phyloP scores from a whole-genome alignment of 2,888 invertebrate species.

The Zootermopsis nevadensis region DNA sequence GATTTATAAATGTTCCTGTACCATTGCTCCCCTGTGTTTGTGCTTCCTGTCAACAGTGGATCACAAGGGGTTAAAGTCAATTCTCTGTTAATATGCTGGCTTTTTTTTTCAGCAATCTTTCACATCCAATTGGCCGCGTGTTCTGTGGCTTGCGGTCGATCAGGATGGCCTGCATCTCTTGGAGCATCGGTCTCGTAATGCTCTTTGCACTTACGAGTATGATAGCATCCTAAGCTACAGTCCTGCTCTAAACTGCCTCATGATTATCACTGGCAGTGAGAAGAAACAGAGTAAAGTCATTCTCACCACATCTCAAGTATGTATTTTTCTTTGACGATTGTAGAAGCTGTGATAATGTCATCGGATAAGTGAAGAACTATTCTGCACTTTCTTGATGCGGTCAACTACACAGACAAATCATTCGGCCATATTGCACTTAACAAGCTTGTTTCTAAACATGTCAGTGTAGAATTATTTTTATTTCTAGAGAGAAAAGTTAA shows the following conservation, averaged over 20 bases:
- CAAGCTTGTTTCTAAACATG: no score
- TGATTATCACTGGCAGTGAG: constrained; percentile 92
- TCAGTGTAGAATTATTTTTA: no score
- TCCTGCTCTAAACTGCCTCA: constrained; percentile 90
- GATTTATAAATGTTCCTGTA: no score
- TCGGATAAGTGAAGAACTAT: no score
- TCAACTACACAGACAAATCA: no score
- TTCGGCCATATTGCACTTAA: no score
- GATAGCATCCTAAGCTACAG: constrained; percentile 89
- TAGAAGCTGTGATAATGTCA: no score
- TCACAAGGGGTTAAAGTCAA: no score
- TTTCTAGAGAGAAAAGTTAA: no score
- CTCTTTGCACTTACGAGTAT: constrained; percentile 92
- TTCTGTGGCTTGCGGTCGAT: constrained; percentile 92
- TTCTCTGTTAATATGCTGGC: neutral
- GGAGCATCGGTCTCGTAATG: constrained; percentile 87
- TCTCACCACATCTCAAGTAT: constrained; percentile 89
- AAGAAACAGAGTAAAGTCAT: constrained; percentile 94
- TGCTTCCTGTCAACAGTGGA: no score
- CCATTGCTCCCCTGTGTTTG: no score
- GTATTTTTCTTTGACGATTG: neutral
- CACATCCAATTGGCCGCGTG: constrained; percentile 94
- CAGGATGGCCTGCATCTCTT: constrained; percentile 91
- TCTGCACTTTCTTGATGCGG: no score
- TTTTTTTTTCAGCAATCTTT: constrained; percentile 83